Percentiles rank a stretch among this genome's conserved stretches.
phyloP scores from a whole-genome alignment of 2,888 invertebrate species.

The Teinopalpus imperialis region DNA sequence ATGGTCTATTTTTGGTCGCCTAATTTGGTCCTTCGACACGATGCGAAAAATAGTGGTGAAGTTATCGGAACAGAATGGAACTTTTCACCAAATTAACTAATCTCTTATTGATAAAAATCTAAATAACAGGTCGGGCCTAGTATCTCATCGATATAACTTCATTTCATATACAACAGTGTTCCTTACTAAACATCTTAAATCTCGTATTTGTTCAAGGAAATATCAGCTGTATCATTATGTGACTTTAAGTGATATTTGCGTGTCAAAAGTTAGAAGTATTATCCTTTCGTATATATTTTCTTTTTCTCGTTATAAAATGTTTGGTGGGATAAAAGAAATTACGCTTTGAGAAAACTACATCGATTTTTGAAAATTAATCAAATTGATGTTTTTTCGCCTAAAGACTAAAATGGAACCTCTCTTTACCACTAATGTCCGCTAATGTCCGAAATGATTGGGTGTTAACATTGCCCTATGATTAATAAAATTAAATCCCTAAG shows the following conservation, averaged over 20 bases:
- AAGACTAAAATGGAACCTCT: too few species aligned
- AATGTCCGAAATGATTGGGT: too few species aligned
- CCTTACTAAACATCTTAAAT: slow-evolving; percentile 29
- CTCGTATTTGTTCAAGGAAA: neutral
- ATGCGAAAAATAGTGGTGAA: too few species aligned
- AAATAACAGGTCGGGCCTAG: neutral
- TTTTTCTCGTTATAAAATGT: slow-evolving; percentile 24
- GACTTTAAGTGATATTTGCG: neutral
- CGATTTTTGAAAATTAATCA: too few species aligned
- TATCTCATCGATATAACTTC: slow-evolving; percentile 18
- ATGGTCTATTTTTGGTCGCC: too few species aligned
- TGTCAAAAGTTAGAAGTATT: neutral
- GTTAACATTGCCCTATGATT: too few species aligned
- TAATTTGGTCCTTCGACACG: too few species aligned
- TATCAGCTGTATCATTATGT: accelerated
- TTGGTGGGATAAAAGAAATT: slow-evolving; percentile 18
- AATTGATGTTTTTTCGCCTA: too few species aligned
- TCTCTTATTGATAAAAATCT: neutral
- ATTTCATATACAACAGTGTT: slow-evolving; percentile 3
- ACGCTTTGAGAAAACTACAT: too few species aligned
- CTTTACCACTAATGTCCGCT: too few species aligned
- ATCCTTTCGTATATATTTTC: neutral
- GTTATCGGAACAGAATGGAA: too few species aligned
- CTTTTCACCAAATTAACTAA: neutral
- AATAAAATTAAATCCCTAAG: too few species aligned